Evolutionary conservation across 2,888 invertebrate genomes (phyloP).

Genomic region (Xylota sylvarum): DNA sequence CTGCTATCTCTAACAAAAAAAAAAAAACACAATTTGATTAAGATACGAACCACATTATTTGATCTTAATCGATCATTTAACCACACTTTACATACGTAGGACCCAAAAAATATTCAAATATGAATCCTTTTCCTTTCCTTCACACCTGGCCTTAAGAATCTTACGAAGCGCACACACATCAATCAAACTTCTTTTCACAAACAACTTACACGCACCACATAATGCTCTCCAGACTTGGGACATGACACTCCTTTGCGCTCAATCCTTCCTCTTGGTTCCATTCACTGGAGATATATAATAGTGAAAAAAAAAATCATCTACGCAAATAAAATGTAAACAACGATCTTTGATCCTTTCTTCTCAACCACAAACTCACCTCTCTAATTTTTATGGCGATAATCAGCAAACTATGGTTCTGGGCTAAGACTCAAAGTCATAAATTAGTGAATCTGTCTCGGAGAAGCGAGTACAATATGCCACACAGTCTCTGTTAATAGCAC

Average conservation of each 20-base stretch:
- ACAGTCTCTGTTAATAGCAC: constrained; percentile 34
- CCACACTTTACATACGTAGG: constrained; percentile 1
- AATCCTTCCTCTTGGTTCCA: constrained; percentile 18
- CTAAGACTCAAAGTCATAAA: constrained; percentile 52
- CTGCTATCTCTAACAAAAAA: background rate
- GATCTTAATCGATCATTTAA: constrained; percentile 50
- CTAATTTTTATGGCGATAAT: constrained; percentile 42
- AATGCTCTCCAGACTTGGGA: constrained; percentile 27
- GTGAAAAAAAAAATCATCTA: constrained; percentile 18
- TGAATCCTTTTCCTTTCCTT: constrained; percentile 5
- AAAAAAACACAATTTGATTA: constrained; percentile 13
- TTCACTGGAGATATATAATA: constrained; percentile 15
- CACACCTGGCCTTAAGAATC: constrained; percentile 40
- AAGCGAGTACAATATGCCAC: constrained; percentile 6
- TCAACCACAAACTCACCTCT: constrained; percentile 27
- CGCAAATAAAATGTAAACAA: constrained; percentile 62
- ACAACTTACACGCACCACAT: constrained; percentile 6
- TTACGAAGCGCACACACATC: constrained; percentile 35
- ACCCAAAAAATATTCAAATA: constrained; percentile 1
- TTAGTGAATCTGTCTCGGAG: constrained; percentile 35
- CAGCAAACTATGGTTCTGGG: constrained; percentile 35
- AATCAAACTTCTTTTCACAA: constrained; percentile 43
- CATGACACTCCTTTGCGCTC: constrained; percentile 54
- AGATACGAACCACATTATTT: constrained; percentile 35
- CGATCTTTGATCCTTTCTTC: constrained; percentile 43